Conservation (phyloP, 2,113 vertebrate genomes). For the Melanostigma gelatinosum region DNA sequence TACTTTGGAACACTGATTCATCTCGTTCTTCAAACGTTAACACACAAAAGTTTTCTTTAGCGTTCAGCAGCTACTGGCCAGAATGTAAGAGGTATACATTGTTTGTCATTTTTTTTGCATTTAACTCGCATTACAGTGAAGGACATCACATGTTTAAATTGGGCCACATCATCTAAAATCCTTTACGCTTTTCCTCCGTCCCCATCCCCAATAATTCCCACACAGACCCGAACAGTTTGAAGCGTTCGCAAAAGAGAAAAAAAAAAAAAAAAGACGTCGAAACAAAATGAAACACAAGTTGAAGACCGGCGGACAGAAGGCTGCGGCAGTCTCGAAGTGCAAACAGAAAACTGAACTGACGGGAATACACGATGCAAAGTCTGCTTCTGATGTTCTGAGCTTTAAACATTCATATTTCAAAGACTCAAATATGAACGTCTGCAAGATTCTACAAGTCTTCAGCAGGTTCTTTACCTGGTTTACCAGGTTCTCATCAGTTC, state of each 20-base stretch:
- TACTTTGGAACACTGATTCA: too few species aligned
- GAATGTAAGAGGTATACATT: background rate
- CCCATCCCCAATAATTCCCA: background rate
- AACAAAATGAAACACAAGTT: background rate
- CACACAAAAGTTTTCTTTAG: too few species aligned
- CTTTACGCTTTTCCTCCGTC: background rate
- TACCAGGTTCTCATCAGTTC: background rate
- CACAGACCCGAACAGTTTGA: background rate
- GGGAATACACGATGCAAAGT: background rate
- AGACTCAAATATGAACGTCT: background rate
- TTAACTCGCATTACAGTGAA: background rate
- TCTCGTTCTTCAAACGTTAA: background rate
- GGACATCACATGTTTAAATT: background rate
- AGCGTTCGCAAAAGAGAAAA: background rate
- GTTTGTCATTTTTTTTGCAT: background rate
- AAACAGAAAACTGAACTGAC: background rate
- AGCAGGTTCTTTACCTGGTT: background rate
- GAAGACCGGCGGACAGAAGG: background rate
- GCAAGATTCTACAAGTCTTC: background rate
- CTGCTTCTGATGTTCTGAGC: background rate
- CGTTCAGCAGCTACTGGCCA: background rate
- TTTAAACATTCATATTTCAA: background rate
- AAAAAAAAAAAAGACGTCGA: background rate
- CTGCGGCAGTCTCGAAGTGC: background rate
- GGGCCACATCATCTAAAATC: background rate